phyloP scores from a whole-genome alignment of 2,888 invertebrate species.

The Atethmia centrago region DNA sequence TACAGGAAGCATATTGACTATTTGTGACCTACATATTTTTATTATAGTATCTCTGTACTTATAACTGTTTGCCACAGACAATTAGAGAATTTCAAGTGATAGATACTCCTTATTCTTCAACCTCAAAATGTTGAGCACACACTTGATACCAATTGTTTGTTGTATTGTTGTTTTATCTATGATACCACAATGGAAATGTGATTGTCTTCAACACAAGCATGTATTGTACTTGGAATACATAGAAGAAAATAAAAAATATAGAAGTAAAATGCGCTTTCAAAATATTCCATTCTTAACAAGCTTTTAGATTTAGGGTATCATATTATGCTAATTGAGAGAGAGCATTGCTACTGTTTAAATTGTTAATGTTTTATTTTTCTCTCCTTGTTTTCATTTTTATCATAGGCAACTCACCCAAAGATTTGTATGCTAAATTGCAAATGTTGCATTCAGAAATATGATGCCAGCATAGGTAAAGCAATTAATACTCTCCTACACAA shows the following conservation, averaged over 20 bases:
- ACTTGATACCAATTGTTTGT: constrained; percentile 37
- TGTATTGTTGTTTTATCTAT: constrained; percentile 30
- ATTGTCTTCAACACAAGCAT: constrained; percentile 27
- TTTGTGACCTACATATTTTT: constrained; percentile 15
- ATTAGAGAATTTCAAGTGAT: constrained; percentile 27
- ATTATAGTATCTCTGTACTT: constrained; percentile 15
- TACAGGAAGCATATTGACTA: constrained; percentile 20
- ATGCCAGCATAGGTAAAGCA: not conserved
- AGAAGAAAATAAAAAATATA: no score
- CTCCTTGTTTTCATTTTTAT: not conserved
- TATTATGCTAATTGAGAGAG: not conserved
- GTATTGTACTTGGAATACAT: constrained; percentile 15
- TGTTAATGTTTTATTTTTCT: not conserved
- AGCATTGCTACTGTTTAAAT: not conserved
- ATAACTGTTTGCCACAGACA: constrained; percentile 5
- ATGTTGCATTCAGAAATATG: not conserved
- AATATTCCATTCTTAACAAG: constrained; percentile 10
- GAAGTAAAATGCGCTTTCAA: constrained; percentile 18
- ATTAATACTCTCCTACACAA: not conserved
- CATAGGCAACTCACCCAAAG: not conserved
- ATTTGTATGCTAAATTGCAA: not conserved
- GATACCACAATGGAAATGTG: constrained; percentile 40
- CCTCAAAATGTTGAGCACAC: constrained; percentile 28
- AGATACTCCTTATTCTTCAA: constrained; percentile 10
- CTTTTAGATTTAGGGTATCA: not conserved